phyloP scores from a whole-genome alignment of 2,113 vertebrate species.

The Pelodiscus sinensis region DNA sequence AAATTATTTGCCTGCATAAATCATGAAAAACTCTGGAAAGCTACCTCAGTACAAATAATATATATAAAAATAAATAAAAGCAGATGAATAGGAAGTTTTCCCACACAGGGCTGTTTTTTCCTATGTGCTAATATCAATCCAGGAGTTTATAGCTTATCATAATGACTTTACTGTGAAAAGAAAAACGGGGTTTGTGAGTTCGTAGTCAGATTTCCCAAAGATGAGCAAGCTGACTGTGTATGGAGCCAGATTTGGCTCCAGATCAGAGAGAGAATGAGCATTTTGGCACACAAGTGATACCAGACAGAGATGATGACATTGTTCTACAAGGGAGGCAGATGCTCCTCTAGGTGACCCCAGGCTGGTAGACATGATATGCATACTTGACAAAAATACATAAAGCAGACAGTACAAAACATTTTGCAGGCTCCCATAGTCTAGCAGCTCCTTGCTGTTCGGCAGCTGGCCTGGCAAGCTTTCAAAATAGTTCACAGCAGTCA shows the following conservation, averaged over 20 bases:
- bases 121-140: background rate
- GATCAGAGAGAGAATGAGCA: slow-evolving; percentile 58
- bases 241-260: slow-evolving; percentile 44
- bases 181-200: slow-evolving; percentile 28
- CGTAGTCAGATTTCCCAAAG: slow-evolving; percentile 42
- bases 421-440: background rate
- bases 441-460: slow-evolving; percentile 28
- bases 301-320: background rate
- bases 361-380: slow-evolving; percentile 62
- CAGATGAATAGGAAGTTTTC: background rate
- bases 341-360: slow-evolving; percentile 70
- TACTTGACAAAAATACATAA: slow-evolving; percentile 53
- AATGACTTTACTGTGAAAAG: slow-evolving; percentile 37
- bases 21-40: background rate
- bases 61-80: background rate
- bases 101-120: rapidly evolving
- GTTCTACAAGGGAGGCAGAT: slow-evolving; percentile 66
- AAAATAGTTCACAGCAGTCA: slow-evolving; percentile 18
- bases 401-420: slow-evolving; percentile 41
- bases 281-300: slow-evolving; percentile 54
- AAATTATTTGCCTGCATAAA: background rate
- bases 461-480: slow-evolving; percentile 9
- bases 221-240: slow-evolving; percentile 34
- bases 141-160: background rate
- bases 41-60: background rate